Conservation (phyloP, 2,888 invertebrate genomes). For the Lathronympha strigana region DNA sequence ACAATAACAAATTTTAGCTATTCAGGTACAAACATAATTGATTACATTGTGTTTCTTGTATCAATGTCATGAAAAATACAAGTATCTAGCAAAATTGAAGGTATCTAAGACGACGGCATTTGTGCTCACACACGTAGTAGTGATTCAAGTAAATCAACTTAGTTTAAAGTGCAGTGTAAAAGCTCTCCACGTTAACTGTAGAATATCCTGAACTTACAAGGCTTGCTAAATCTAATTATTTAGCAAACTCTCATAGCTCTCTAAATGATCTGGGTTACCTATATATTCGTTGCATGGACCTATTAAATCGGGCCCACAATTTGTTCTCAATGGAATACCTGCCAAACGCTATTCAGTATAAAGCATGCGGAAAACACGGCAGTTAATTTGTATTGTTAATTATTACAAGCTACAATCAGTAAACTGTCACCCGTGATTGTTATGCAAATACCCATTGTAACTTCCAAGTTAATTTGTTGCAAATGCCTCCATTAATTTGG, state of each 20-base stretch:
- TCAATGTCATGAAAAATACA: no score
- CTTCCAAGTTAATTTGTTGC: slow-evolving; percentile 63
- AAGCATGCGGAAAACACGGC: slow-evolving; percentile 47
- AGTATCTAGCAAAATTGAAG: slow-evolving; percentile 8
- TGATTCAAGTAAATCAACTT: slow-evolving; percentile 25
- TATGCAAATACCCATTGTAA: slow-evolving; percentile 66
- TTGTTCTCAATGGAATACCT: slow-evolving; percentile 22
- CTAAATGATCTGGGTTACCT: background rate
- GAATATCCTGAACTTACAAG: slow-evolving; percentile 3
- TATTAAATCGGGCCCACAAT: no score
- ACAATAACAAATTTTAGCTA: no score
- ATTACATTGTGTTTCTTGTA: no score
- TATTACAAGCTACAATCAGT: slow-evolving; percentile 58
- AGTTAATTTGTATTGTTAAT: slow-evolving; percentile 56
- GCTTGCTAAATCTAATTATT: slow-evolving; percentile 12
- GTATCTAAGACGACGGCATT: background rate
- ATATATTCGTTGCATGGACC: no score
- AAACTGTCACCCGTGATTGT: slow-evolving; percentile 60
- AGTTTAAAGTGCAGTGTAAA: slow-evolving; percentile 20
- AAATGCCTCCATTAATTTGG: slow-evolving; percentile 60
- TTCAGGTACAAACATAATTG: no score
- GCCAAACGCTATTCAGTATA: slow-evolving; percentile 24
- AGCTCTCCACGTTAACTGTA: slow-evolving; percentile 12
- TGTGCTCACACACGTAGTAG: slow-evolving; percentile 16
- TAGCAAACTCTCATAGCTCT: background rate